Base-by-base conservation (phyloP, 1,140 invertebrate genomes). In the Olivierus martensii region DNA sequence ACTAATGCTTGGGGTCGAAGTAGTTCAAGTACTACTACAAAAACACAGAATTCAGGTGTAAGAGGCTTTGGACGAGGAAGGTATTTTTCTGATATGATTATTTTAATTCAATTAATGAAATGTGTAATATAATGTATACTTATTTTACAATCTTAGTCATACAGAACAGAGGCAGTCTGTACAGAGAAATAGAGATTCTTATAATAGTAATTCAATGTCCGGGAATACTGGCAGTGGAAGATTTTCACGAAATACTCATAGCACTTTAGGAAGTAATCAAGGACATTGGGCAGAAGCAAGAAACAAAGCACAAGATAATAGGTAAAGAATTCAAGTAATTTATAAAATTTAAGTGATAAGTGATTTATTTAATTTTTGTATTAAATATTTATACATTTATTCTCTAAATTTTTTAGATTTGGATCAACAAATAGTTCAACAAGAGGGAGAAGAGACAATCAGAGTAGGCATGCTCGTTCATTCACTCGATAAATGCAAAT, bases 221-320 rank as follows among this genome's bases (percentile, higher is more conserved):
- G n/a, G 51, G 18, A 41, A 37, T 3, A 19, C 49, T n/a, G 19
- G 54, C 36, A 49, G 49, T n/a, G 19, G 54, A 44, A 49, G 49
- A 36, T 38, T 50, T 3, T 28, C 22, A 17, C 19, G 54, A 17
- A 22, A 37, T 36, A 49, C 37, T 7, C 39, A 42, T 21, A 35
- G 38, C 6, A 51, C 51, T 38, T 28, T 38, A 3, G 45, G 42
- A 15, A 15, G 17, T 10, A 38, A 5, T 9, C 55, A 53, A 35
- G 51, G 55, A 11, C 55, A 57, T 19, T 57, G 55, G 55, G 49
- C 51, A 18, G 55, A 57, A 15, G 49, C 14, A 28, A 42, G 55
- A 19, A 50, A 50, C 21, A 53, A 57, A 17, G 46, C 45, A 6
- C 54, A 56, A 28, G 51, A 56, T 48, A 49, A 56, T 15, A 51